These are phyloP conservation scores for Diabrotica balteata DNA, from an alignment of 2,888 invertebrate species.

Conservation along the genomic window DNA sequence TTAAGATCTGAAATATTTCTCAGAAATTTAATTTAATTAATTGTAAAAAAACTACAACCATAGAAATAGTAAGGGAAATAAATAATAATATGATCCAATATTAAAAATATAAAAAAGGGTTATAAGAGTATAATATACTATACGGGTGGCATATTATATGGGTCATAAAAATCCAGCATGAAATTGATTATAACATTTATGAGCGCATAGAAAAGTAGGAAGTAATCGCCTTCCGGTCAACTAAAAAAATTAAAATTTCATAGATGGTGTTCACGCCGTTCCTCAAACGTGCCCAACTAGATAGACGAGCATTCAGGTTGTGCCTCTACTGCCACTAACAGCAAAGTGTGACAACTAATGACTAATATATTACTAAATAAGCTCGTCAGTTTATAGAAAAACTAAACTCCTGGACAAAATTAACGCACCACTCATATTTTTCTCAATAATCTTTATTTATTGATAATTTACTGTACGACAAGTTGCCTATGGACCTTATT, in stretches of 20 bases:
- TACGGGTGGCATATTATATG: conserved; percentile 5
- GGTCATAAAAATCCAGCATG: conserved; percentile 8
- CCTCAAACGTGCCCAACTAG: conserved; percentile 23
- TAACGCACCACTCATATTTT: too few relatives aligned
- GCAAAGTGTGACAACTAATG: neutral
- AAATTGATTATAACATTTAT: conserved; percentile 2
- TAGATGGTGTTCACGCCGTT: conserved; percentile 19
- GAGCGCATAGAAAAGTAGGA: conserved; percentile 22
- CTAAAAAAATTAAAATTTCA: conserved; percentile 24
- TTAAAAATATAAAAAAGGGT: neutral
- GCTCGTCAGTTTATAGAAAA: too few relatives aligned
- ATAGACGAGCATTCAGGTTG: conserved; percentile 13
- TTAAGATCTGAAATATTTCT: too few relatives aligned
- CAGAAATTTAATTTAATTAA: too few relatives aligned
- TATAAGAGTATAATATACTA: neutral
- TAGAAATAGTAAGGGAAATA: too few relatives aligned
- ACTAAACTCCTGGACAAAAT: too few relatives aligned
- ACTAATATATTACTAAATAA: neutral
- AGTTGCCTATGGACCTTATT: too few relatives aligned
- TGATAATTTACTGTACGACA: too few relatives aligned
- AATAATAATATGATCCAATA: too few relatives aligned
- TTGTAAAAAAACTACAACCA: too few relatives aligned
- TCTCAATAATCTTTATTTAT: too few relatives aligned
- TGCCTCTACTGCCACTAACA: neutral
- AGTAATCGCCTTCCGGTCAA: conserved; percentile 25